Conservation (phyloP, 1,140 invertebrate genomes). For the Heterodera carotae region DNA sequence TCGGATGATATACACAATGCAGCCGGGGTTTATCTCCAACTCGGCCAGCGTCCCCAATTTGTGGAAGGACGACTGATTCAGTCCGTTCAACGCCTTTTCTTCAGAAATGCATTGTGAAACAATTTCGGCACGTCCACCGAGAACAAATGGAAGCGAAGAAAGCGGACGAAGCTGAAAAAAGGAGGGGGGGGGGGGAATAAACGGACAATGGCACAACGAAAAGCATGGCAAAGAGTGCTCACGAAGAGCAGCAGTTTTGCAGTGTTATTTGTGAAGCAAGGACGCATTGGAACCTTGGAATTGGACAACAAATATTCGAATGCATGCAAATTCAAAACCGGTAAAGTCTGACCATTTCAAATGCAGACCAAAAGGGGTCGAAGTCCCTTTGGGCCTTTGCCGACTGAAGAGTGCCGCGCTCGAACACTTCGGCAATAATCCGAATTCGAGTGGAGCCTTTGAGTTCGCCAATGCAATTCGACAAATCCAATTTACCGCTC, state of each 20-base stretch:
- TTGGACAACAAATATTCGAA: conserved; percentile 7
- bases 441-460: background rate
- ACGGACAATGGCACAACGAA: background rate
- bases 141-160: background rate
- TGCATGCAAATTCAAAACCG: background rate
- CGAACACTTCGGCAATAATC: conserved; percentile 12
- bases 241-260: conserved; percentile 5
- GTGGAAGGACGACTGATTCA: conserved; percentile 23
- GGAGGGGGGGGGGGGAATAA: too few species aligned
- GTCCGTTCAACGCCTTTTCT: conserved; percentile 18
- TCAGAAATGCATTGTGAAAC: conserved; percentile 21
- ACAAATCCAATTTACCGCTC: conserved; percentile 13
- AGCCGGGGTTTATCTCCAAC: conserved; percentile 9
- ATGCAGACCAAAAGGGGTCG: conserved; percentile 9
- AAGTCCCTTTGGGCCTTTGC: conserved; percentile 3
- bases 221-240: background rate
- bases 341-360: conserved; percentile 21
- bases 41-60: conserved; percentile 25
- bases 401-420: conserved; percentile 15
- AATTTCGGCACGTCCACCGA: conserved; percentile 13
- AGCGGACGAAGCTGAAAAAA: conserved; percentile 6
- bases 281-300: conserved; percentile 13
- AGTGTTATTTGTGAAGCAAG: background rate
- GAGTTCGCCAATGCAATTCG: background rate
- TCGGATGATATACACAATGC: conserved; percentile 17